Evolutionary conservation across 2,888 invertebrate species (phyloP), one percentile per base, ranked within the genome.

Genomic region (Gryllus longicercus): DNA sequence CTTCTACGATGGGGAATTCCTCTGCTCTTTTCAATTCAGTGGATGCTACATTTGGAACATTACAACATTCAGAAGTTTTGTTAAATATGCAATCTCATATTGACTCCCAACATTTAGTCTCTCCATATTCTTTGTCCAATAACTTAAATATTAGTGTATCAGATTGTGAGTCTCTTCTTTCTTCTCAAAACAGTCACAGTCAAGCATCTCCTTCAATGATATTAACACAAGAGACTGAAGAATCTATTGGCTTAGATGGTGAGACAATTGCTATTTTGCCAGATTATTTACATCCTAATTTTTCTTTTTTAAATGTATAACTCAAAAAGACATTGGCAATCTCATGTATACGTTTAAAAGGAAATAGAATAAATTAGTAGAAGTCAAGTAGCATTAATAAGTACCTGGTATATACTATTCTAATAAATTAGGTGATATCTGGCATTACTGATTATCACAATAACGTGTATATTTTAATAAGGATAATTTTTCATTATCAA

Each of bases 131-230:
- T 63, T 63, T 63, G n/a, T 63, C 63, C n/a, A 63, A 63, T n/a
- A 63, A 14, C n/a, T 63, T 63, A n/a, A 63, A 63, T n/a, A 63
- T 63, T n/a, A 63, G 63, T 63, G 63, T 63, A 18, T 63, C 63
- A 63, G 63, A 63, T 63, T 63, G 63, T 63, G 63, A 63, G 12
- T 63, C 63, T 4, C n/a, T 63, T 18, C 63, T 63, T 63, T 63
- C 63, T 63, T 63, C 63, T 63, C 63, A 63, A n/a, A 63, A 63
- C 11, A 63, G 16, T 63, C 63, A 63, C n/a, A 63, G 63, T 8
- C 63, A 63, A n/a, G n/a, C 63, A 63, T 63, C 63, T 63, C 63
- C 63, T 63, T 63, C 63, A 63, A 63, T 63, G 63, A 63, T 63
- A 63, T 63, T 63, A 63, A 63, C 63, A 18, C 63, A 63, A 16